Base-by-base conservation (phyloP, 2,888 invertebrate species). In the Drosophila phalerata region DNA sequence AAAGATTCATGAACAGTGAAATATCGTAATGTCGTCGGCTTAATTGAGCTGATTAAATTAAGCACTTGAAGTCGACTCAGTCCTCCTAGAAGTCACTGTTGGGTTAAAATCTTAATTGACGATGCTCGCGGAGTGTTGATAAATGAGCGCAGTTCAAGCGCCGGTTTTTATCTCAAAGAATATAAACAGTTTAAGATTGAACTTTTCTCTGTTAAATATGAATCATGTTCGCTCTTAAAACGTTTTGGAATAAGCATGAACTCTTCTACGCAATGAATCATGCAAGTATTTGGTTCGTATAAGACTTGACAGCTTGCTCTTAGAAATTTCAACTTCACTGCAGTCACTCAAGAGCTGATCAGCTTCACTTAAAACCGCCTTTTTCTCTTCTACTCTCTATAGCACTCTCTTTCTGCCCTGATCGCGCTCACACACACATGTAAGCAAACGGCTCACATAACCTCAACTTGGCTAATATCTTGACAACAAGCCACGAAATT, bases 41-140 rank as follows among this genome's bases (percentile, higher is more conserved):
- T 69, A 85, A 87, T 83, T 86, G 75, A 51, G 56, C 60, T 77
- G 77, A 87, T 87, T 82, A 61, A 90, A 85, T 90, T 90, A 87
- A 55, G 43, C 74, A 85, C 73, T 81, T 8, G 28, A 8, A 28
- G 28, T 28, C 8, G 28, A 28, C 28, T 28, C 28, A 28, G 28
- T 28, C 8, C 28, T 8, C 28, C 3, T 83, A 38, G 38, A 61
- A 42, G 85, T 73, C 85, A 79, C 9, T 45, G 51, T 62, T 70
- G 85, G 88, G 88, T 85, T 85, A 84, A 73, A 67, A 57, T 69
- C 65, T 72, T 82, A 85, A 87, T 84, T 86, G 63, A 60, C 49
- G 48, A 30, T 43, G 53, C 28, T 28, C 28, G 22, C 34, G 52
- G 52, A 69, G 70, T 58, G 48, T 34, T 17, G 28, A 38, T 37